A percentile compares a stretch with the other conserved stretches of the same genome.
phyloP scores from a whole-genome alignment of 1,140 invertebrate species.

The Pseudachorutes palmiensis region DNA sequence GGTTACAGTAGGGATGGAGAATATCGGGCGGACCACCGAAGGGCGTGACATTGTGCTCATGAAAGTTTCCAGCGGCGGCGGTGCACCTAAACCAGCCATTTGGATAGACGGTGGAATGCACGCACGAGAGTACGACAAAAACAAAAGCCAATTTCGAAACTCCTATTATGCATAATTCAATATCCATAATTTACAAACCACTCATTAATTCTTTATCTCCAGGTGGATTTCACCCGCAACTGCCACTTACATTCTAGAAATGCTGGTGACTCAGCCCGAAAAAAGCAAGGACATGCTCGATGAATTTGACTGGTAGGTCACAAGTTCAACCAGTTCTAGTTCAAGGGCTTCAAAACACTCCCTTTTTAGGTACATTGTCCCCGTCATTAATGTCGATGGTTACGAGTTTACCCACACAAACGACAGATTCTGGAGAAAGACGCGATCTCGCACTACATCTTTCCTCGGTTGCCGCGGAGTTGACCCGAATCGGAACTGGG shows the following conservation, averaged over 20 bases:
- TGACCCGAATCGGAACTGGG: conserved; percentile 46
- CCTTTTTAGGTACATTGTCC: conserved; percentile 59
- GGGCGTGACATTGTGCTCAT: conserved; percentile 29
- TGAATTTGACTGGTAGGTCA: conserved; percentile 70
- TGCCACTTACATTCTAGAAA: conserved; percentile 70
- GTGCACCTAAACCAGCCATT: conserved; percentile 23
- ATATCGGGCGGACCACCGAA: conserved; percentile 24
- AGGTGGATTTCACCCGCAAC: conserved; percentile 86
- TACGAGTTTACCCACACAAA: conserved; percentile 40
- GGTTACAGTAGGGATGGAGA: conserved; percentile 7
- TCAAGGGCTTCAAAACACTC: conserved; percentile 44
- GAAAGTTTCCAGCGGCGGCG: conserved; percentile 18
- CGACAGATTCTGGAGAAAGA: conserved; percentile 67
- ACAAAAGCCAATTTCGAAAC: no score
- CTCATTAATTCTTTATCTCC: no score
- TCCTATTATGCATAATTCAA: no score
- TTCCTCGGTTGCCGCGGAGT: conserved; percentile 15
- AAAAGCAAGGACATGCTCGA: conserved; percentile 51
- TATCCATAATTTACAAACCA: no score
- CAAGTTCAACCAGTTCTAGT: conserved; percentile 33
- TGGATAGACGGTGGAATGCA: conserved; percentile 61
- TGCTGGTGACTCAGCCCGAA: conserved; percentile 63
- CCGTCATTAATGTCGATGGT: conserved; percentile 71
- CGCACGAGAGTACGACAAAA: conserved; percentile 76
- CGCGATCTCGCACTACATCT: conserved; percentile 39